Base-by-base conservation (phyloP, 2,888 invertebrate species). In the Temnothorax unifasciatus region DNA sequence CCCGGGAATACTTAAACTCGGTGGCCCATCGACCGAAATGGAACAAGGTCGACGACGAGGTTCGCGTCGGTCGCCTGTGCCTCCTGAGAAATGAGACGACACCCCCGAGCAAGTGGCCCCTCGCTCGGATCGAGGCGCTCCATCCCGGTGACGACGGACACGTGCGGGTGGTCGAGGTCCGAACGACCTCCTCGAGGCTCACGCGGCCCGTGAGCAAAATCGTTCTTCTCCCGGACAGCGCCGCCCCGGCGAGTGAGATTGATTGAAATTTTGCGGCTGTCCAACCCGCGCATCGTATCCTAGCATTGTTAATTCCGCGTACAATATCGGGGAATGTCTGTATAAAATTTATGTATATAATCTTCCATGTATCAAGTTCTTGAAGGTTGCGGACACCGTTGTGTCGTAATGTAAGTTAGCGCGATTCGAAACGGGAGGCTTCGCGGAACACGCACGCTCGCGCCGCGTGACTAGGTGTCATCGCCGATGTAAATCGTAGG, bases 41-140 rank as follows among this genome's bases (percentile, higher is more conserved):
- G 68, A 2, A 2, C 1, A 1, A 5, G 0, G 0, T 3, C 3
- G 44, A 15, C 0, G 0, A 8, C 0, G 6, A 15, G 3, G 0
- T 4, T 3, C 1, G 13, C 0, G 5, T 18, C 0, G 47, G 68
- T 3, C 66, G 21, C 0, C 18, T 68, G 0, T 68, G 47, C 6
- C 68, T 47, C 4, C 6, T 68, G 0, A 13, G 15, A 1, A 44
- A 4, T 3, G 68, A 68, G 0, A n/a, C 4, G 0, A 44, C 25
- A 0, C 44, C 44, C 0, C 66, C 44, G 1, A 18, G 5, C 0
- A 21, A 15, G 4, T 25, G 66, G 44, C 68, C 50, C 0, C 29
- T 68, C 0, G 50, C 29, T 0, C 9, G 21, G 1, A 47, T 68
- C 15, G 8, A 2, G 0, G 2, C 6, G 0, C 1, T 29, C 0